Evolutionary conservation across 2,888 invertebrate genomes (phyloP).

Genomic region (Tetanocera ferruginea): DNA sequence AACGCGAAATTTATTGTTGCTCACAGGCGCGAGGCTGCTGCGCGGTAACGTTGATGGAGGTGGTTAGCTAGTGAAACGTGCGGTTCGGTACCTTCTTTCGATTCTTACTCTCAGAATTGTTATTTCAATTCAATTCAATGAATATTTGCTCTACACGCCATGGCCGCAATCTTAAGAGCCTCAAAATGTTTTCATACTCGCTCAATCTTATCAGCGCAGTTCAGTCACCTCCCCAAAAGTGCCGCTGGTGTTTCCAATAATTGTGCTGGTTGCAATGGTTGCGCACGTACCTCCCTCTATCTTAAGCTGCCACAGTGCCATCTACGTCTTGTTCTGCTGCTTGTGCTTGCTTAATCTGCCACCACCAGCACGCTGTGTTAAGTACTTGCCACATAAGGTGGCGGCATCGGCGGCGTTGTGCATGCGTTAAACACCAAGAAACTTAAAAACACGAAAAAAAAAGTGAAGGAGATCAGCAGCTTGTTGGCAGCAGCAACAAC

Average conservation of each 20-base stretch:
- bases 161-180: not conserved
- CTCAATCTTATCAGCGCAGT: constrained; percentile 1
- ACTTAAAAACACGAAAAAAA: not conserved
- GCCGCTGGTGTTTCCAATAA: constrained; percentile 47
- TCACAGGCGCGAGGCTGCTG: constrained; percentile 34
- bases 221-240: constrained; percentile 51
- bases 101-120: not conserved
- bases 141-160: constrained; percentile 22
- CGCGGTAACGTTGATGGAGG: constrained; percentile 29
- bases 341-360: not conserved
- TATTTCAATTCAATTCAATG: constrained; percentile 30
- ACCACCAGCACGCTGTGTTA: not conserved
- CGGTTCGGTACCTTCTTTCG: not conserved
- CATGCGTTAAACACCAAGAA: constrained; percentile 12
- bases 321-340: not conserved
- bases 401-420: not conserved
- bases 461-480: not conserved
- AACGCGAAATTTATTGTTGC: constrained; percentile 51
- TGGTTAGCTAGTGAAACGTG: not conserved
- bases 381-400: constrained; percentile 12
- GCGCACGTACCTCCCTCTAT: not conserved
- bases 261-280: constrained; percentile 37
- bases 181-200: not conserved
- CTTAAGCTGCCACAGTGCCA: constrained; percentile 16
- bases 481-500: constrained; percentile 37